A percentile compares a stretch with the other conserved stretches of the same genome.
phyloP scores from a whole-genome alignment of 1,140 invertebrate species.

The Rhyzopertha dominica region DNA sequence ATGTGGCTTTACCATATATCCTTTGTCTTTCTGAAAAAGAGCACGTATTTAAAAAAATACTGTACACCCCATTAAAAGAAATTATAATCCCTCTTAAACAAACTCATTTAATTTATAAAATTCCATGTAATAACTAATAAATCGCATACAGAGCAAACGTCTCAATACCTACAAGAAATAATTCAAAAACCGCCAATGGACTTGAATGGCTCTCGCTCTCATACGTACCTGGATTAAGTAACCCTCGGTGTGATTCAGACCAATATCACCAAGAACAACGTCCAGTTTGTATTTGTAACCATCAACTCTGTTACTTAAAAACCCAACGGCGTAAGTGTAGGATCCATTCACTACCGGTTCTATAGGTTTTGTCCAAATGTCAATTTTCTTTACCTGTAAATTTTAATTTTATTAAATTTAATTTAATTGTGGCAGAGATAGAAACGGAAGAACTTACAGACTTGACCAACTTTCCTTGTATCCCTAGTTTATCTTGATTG shows the following conservation, averaged over 20 bases:
- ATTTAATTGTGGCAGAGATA: not conserved
- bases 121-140: too few relatives aligned
- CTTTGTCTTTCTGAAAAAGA: too few relatives aligned
- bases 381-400: constrained; percentile 46
- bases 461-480: constrained; percentile 54
- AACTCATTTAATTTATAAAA: too few relatives aligned
- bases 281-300: constrained; percentile 54
- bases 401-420: not conserved
- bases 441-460: constrained; percentile 18
- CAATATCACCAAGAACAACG: constrained; percentile 51
- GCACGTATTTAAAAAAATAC: too few relatives aligned
- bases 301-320: constrained; percentile 55
- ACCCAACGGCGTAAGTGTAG: constrained; percentile 51
- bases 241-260: constrained; percentile 42
- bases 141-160: not conserved
- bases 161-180: not conserved
- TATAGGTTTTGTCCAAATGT: constrained; percentile 50
- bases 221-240: constrained; percentile 49
- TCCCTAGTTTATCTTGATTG: constrained; percentile 80
- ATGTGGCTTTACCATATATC: too few relatives aligned
- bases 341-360: constrained; percentile 41
- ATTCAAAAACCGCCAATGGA: constrained; percentile 5
- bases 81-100: too few relatives aligned
- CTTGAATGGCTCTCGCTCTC: not conserved
- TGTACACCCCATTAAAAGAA: too few relatives aligned